Conservation (phyloP, 2,113 vertebrate genomes). For the Apus apus region DNA sequence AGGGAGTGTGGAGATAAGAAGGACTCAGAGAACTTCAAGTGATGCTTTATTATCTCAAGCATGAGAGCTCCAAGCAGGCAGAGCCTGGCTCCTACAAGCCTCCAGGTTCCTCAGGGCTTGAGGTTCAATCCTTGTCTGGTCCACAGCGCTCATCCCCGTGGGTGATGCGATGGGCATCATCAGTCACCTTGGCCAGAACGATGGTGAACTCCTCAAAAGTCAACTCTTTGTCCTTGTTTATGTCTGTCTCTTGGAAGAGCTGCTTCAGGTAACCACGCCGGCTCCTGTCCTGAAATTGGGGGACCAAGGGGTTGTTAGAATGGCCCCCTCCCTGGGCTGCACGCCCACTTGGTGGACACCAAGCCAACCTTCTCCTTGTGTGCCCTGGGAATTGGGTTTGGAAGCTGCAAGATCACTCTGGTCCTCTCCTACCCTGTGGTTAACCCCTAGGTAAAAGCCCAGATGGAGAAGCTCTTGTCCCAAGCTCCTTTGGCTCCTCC, state of each 20-base stretch:
- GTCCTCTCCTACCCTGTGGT: fast-evolving
- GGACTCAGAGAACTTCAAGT: not conserved
- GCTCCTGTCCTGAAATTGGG: not conserved
- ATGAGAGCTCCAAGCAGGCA: not conserved
- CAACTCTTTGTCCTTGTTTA: not conserved
- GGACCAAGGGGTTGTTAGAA: fast-evolving
- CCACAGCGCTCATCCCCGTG: not conserved
- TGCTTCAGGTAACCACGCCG: fast-evolving
- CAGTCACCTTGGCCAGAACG: not conserved
- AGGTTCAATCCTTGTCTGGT: not conserved
- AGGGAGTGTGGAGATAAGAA: not conserved
- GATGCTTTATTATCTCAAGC: conserved; percentile 27
- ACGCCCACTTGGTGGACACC: fast-evolving
- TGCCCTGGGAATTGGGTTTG: not conserved
- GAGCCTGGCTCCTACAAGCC: not conserved
- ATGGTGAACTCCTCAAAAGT: conserved; percentile 2
- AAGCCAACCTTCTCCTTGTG: fast-evolving
- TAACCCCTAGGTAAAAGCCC: not conserved
- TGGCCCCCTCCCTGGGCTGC: fast-evolving
- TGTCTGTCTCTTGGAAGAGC: not conserved
- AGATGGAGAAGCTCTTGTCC: not conserved
- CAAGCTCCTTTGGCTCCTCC: not conserved
- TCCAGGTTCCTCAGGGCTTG: fast-evolving
- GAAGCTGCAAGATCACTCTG: not conserved
- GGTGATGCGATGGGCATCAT: not conserved